Evolutionary conservation across 1,140 invertebrate genomes (phyloP).

Genomic region (Leptopilina boulardi): DNA sequence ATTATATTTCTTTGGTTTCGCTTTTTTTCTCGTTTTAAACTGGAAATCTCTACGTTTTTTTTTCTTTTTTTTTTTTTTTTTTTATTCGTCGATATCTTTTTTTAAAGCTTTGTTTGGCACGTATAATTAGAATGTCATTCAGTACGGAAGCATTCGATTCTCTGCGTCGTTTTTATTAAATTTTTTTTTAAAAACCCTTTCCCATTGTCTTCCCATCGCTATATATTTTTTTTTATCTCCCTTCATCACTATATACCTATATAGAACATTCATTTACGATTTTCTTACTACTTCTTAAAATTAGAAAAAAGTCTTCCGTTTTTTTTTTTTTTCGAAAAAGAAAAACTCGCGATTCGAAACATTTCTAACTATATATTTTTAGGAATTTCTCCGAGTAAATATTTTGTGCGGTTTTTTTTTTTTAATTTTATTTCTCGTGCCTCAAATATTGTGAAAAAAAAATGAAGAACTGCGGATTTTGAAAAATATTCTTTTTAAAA

Average conservation of each 20-base stretch:
- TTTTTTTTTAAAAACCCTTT: slow-evolving; percentile 48
- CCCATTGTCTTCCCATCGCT: slow-evolving; percentile 33
- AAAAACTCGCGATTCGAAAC: slow-evolving; percentile 33
- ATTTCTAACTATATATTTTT: slow-evolving; percentile 42
- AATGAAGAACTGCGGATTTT: background rate
- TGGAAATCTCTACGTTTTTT: slow-evolving; percentile 37
- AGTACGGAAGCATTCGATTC: slow-evolving; percentile 70
- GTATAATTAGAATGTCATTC: slow-evolving; percentile 74
- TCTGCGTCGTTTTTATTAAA: slow-evolving; percentile 54
- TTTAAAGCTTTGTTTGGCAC: slow-evolving; percentile 73
- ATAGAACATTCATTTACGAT: slow-evolving; percentile 70
- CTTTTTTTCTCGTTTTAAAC: slow-evolving; percentile 32
- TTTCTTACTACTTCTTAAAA: slow-evolving; percentile 64
- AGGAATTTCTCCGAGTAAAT: slow-evolving; percentile 54
- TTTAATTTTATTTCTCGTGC: background rate
- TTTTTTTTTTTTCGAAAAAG: background rate
- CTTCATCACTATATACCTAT: slow-evolving; percentile 62
- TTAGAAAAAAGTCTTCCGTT: slow-evolving; percentile 43
- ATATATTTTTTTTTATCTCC: background rate
- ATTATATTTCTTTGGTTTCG: slow-evolving; percentile 31
- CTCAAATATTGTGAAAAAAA: background rate
- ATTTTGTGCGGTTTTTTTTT: slow-evolving; percentile 64
- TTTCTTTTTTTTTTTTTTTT: slow-evolving; percentile 40
- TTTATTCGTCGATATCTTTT: slow-evolving; percentile 38
- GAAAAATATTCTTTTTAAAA: too few relatives aligned